phyloP scores from a whole-genome alignment of 2,113 vertebrate genomes.

The Malurus elegans region DNA sequence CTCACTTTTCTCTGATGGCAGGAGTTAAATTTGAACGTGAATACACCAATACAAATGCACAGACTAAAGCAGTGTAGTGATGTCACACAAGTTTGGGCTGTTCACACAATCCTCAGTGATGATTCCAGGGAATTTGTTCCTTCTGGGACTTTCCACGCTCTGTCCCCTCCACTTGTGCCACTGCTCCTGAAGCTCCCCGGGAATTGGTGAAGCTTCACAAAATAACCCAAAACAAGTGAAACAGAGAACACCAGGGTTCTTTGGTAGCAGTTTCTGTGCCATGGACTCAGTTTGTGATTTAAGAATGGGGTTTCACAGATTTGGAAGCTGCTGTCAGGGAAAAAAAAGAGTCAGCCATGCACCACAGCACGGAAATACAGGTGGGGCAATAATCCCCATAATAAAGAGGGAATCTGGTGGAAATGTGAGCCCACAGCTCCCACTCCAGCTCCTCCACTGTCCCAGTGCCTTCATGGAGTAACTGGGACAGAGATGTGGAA shows the following conservation, averaged over 20 bases:
- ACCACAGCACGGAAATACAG: not conserved
- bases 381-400: accelerated
- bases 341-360: accelerated
- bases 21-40: not conserved
- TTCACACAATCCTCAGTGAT: accelerated
- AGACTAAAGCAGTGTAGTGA: accelerated
- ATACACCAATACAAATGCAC: accelerated
- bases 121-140: not conserved
- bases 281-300: accelerated
- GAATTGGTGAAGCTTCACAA: not conserved
- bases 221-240: not conserved
- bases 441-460: not conserved
- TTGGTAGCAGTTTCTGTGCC: not conserved
- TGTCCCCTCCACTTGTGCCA: not conserved
- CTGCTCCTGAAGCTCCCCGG: not conserved
- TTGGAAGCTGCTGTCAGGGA: not conserved
- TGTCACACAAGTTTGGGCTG: not conserved
- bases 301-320: not conserved
- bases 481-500: not conserved
- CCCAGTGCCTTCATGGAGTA: not conserved
- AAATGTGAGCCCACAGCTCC: not conserved
- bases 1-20: not conserved
- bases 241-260: not conserved
- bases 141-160: not conserved
- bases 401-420: too few species aligned